Evolutionary conservation across 2,888 invertebrate genomes (phyloP), one percentile per base, ranked within the genome.

Genomic region (Epirrhoe tristata): DNA sequence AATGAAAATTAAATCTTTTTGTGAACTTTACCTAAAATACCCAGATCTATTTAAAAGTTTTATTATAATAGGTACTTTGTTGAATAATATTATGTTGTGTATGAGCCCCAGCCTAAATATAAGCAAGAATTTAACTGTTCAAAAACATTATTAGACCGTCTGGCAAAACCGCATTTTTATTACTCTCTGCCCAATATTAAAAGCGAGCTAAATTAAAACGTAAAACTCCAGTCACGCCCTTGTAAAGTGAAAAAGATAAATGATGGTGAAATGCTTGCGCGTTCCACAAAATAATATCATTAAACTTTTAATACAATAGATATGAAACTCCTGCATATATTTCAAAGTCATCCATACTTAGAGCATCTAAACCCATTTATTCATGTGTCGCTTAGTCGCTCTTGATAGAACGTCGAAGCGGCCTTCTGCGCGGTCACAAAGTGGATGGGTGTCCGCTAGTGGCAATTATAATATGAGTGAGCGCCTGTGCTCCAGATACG

Each of bases 191-290:
- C 56, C 24, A 58, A 62, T 58, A 65, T 69, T 65, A 69, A 68
- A 85, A 84, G 81, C 81, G 74, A 69, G 71, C 81, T 81, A 83
- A 88, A 87, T 88, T 88, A 87, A 88, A 88, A 87, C 84, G 86
- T 85, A 81, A 85, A 87, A 87, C 81, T 82, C 77, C 76, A 84
- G 85, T 84, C 85, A 83, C 82, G 85, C 87, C 82, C 87, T 84
- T 79, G 82, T 80, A 79, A 84, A 86, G 86, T 87, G 88, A 88
- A 87, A 85, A 87, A 88, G 88, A 88, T 87, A 84, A 88, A 88
- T 87, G 87, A 80, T 79, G 57, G 70, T 74, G 79, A 76, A 81
- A 81, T 77, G 83, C 80, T 82, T 86, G 81, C 79, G 75, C 81
- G 83, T 84, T 84, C 82, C 12, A 12, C 39, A 12, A 43, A 43